Evolutionary conservation across 2,888 invertebrate genomes (phyloP).

Genomic region (Troglohyphantes excavatus): DNA sequence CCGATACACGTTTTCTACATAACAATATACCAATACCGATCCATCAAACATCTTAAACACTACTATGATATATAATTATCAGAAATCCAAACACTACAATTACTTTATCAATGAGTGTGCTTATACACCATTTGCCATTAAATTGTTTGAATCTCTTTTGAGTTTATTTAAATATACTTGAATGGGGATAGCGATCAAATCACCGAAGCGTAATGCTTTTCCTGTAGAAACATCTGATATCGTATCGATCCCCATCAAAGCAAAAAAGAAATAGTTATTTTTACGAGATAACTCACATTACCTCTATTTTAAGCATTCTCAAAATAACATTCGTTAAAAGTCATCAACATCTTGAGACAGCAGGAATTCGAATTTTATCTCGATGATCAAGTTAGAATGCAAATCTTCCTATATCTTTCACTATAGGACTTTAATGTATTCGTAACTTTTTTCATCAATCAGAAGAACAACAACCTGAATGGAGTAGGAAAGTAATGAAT

Average conservation of each 20-base stretch:
- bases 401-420: neutral
- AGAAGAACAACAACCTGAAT: neutral
- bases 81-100: too few relatives aligned
- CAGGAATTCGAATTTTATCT: neutral
- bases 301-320: neutral
- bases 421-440: neutral
- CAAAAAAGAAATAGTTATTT: neutral
- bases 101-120: too few relatives aligned
- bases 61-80: too few relatives aligned
- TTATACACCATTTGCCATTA: too few relatives aligned
- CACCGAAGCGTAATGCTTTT: neutral
- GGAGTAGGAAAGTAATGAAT: neutral
- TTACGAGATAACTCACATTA: neutral
- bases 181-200: neutral
- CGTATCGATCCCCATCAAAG: neutral
- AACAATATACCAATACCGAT: too few relatives aligned
- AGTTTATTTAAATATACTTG: too few relatives aligned
- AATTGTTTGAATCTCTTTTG: too few relatives aligned
- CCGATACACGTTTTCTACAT: too few relatives aligned
- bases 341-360: neutral
- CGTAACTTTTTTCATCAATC: neutral
- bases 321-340: neutral
- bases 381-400: neutral
- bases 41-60: too few relatives aligned
- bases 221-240: neutral